Conservation (phyloP, 2,113 vertebrate species). For the Catagonus wagneri region DNA sequence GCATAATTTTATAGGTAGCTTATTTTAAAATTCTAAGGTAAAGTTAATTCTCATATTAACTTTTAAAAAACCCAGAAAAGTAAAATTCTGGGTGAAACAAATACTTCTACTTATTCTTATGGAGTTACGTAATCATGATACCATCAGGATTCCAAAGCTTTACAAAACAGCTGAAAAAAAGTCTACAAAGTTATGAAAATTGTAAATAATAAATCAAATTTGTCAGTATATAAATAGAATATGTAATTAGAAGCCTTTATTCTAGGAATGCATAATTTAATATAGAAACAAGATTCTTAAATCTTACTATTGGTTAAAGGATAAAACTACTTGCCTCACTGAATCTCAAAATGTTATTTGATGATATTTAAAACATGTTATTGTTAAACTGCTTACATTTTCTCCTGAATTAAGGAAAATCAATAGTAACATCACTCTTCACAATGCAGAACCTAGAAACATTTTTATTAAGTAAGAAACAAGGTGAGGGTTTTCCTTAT, state of each 20-base stretch:
- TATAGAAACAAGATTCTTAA: background rate
- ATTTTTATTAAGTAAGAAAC: constrained; percentile 44
- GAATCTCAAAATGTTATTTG: background rate
- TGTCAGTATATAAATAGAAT: background rate
- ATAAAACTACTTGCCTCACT: background rate
- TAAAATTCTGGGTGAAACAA: background rate
- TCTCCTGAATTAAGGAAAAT: background rate
- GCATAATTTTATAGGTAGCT: background rate
- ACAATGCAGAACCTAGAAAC: background rate
- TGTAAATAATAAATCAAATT: background rate
- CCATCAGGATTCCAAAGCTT: background rate
- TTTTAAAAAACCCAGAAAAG: background rate
- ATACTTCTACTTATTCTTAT: background rate
- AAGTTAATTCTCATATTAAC: constrained; percentile 8
- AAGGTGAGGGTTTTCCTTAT: background rate
- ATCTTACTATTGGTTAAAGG: background rate
- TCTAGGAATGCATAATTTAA: background rate
- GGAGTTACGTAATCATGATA: background rate
- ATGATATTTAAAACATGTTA: background rate
- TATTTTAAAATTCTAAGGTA: background rate
- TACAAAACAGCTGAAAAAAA: background rate
- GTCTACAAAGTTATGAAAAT: background rate
- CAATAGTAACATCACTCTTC: background rate
- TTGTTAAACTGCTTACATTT: constrained; percentile 6
- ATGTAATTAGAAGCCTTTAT: background rate